phyloP scores from a whole-genome alignment of 2,888 invertebrate genomes.

The Tolmerus cingulatus region DNA sequence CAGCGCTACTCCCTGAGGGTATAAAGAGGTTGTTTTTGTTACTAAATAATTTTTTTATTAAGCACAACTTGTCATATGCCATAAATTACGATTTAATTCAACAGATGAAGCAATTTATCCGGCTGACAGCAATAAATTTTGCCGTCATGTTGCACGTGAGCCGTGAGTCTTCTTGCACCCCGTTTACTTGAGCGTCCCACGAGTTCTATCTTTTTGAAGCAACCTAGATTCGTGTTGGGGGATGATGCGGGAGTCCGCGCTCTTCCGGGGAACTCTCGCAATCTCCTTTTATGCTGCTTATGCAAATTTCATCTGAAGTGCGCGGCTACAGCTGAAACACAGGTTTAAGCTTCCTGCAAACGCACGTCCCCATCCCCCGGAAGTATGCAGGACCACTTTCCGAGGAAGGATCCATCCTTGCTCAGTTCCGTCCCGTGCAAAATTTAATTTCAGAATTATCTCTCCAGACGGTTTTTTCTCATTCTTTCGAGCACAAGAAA shows the following conservation, averaged over 20 bases:
- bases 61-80: background rate
- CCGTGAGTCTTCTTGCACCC: background rate
- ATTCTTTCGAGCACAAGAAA: background rate
- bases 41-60: background rate
- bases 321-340: background rate
- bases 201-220: background rate
- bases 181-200: background rate
- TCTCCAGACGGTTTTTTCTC: background rate
- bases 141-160: background rate
- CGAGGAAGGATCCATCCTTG: background rate
- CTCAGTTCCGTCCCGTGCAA: background rate
- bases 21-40: background rate
- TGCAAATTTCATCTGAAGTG: background rate
- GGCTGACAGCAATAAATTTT: background rate
- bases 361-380: background rate
- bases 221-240: background rate
- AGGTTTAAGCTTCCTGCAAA: background rate
- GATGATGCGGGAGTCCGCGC: background rate
- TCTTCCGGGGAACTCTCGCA: background rate
- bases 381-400: background rate
- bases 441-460: slow-evolving; percentile 10
- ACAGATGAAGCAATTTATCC: background rate
- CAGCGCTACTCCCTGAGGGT: background rate
- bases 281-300: background rate
- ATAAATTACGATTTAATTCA: background rate